phyloP scores from a whole-genome alignment of 1,140 invertebrate genomes.

The Aphaenogaster rudis region DNA sequence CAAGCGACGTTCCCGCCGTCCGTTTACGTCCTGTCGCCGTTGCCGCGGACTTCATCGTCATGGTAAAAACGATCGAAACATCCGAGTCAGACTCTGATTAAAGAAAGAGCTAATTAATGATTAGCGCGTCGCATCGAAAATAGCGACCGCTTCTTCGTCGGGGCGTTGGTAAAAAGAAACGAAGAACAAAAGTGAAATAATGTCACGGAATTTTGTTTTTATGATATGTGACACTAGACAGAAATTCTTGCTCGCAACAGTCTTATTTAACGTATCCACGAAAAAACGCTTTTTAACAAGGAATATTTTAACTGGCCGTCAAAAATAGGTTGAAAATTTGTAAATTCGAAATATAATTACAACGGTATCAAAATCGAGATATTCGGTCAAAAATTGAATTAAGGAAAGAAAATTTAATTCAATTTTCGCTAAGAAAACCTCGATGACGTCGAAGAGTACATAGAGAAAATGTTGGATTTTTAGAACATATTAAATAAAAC shows the following conservation, averaged over 20 bases:
- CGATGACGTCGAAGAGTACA: not conserved
- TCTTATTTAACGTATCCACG: not conserved
- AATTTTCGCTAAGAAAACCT: not conserved
- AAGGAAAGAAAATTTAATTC: not conserved
- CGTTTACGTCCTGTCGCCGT: conserved; percentile 11
- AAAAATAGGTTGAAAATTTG: not conserved
- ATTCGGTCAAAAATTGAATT: not conserved
- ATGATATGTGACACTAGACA: not conserved
- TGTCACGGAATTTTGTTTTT: not conserved
- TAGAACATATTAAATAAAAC: not conserved
- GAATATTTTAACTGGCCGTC: not conserved
- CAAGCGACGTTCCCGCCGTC: conserved; percentile 48
- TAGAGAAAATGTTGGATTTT: not conserved
- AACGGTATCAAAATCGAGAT: not conserved
- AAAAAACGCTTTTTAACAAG: not conserved
- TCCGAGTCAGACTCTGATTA: conserved; percentile 65
- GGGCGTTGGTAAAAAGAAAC: not conserved
- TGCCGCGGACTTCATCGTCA: not conserved
- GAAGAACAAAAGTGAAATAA: conserved; percentile 24
- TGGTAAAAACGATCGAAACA: conserved; percentile 65
- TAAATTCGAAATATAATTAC: not conserved
- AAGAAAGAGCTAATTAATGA: conserved; percentile 79
- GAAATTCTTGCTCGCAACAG: not conserved
- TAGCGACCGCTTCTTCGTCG: conserved; percentile 49
- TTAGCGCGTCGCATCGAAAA: conserved; percentile 72